Evolutionary conservation across 2,113 vertebrate species (phyloP), one percentile per base, ranked within the genome.

Genomic region (Pomatorhinus ruficollis): DNA sequence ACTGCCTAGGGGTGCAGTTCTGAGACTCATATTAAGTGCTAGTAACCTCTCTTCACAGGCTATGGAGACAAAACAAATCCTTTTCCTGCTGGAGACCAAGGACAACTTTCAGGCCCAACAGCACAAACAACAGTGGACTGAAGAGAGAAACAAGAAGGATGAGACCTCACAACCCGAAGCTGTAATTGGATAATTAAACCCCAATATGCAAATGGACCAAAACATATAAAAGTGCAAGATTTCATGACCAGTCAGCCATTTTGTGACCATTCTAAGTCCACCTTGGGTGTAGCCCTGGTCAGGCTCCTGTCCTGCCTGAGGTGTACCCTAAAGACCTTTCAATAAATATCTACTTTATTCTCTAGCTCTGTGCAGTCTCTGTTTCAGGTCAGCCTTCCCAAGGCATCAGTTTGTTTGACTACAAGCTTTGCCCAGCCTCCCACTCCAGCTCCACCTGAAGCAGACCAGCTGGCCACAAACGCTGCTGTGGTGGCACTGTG

Each of bases 401-500:
- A 57, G 33, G 9, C 33, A 57, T 57, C 54, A 57, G 33, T 24
- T 72, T 53, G 15, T 77, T 44, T 72, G 70, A 53, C n/a, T 33
- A 40, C 64, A 37, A 37, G 40, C 21, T 63, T 81, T 42, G 39
- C 44, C 24, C 47, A 81, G 59, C 60, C 64, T 83, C 37, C 42
- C 20, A 5, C 31, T 81, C 52, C 42, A 59, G 1, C 9, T 24
- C 52, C 64, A 82, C 69, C 87, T 59, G 72, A 30, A 88, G 75
- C 68, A 19, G 53, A 52, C 27, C 82, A 85, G 78, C 60, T 57
- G 76, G 70, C 23, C 0, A 31, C 23, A 4, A 56, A 25, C 0
- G 0, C 35, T 27, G 71, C 70, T 20, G 53, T 2, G 5, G 44
- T 71, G 57, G 21, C 81, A 72, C n/a, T 7, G 1, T 0, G 3